Evolutionary conservation across 2,113 vertebrate species (phyloP), one percentile per base, ranked within the genome.

Genomic region (Dolichallabes microphthalmus): DNA sequence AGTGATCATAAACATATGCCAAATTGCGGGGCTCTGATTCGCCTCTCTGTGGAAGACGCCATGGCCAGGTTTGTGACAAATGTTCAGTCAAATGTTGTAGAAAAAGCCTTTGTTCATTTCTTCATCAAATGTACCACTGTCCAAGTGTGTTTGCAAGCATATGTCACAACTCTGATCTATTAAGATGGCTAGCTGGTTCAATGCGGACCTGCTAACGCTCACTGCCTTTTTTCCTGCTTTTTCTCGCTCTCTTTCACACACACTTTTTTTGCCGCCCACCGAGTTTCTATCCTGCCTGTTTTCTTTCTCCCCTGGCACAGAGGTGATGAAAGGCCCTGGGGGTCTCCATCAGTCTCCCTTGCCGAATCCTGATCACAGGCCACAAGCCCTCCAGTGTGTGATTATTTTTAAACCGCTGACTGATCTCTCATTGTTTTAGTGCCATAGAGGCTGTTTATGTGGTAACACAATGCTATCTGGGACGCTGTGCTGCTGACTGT

Each of bases 381-480:
- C 68, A 20, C 30, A 32, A 82, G 53, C 76, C 63, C 20, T 77
- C 10, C 55, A 32, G 80, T 61, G 53, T 83, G 76, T 71, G 82
- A 84, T 86, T 86, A 85, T 84, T 86, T 88, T 86, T 64, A 61
- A 69, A 52, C 68, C 32, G 35, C 85, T 80, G 85, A 86, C 82
- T 80, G 82, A 86, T 63, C 58, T 61, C 35, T 88, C 87, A 82
- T 86, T 86, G 80, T 88, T 88, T 88, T 83, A 88, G 74, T 66
- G 32, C 39, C 73, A 57, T 63, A 8, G 82, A 80, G 82, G 45
- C 71, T 87, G 84, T 86, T 78, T 84, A 66, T 89, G 82, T 73
- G 82, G 81, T 66, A 87, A 87, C 86, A 64, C 78, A 30, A 32
- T 11, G 75, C 77, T 82, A 22, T 66, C 82, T 86, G 66, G 76